Conservation (phyloP, 64 coral and sea anemone species). For the Acropora tenuis region DNA sequence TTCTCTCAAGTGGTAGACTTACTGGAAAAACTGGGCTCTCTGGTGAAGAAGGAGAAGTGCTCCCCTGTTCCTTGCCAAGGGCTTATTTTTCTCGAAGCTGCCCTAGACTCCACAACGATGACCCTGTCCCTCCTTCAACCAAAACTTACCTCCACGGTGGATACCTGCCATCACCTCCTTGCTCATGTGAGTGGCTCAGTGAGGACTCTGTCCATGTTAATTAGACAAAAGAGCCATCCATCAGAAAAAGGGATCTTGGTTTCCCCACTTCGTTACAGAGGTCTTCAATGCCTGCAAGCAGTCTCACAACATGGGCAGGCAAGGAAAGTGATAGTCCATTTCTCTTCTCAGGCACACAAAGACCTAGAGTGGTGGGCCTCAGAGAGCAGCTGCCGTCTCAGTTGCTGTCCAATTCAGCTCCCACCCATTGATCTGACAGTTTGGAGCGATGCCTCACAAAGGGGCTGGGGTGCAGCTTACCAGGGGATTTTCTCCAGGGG, state of each 20-base stretch:
- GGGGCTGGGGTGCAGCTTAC: slow-evolving; percentile 15
- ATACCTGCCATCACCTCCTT: not conserved
- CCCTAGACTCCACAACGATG: slow-evolving; percentile 30
- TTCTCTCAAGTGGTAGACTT: too few species aligned
- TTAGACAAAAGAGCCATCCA: too few species aligned
- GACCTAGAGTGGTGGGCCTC: slow-evolving; percentile 52
- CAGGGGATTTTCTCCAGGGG: slow-evolving; percentile 11
- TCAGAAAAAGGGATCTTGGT: slow-evolving; percentile 36
- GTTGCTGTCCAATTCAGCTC: slow-evolving; percentile 6
- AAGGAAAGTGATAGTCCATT: not conserved
- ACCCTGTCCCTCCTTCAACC: not conserved
- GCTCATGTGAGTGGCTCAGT: not conserved
- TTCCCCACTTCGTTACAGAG: slow-evolving; percentile 39
- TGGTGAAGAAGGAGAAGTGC: slow-evolving; percentile 17
- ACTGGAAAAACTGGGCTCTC: too few species aligned
- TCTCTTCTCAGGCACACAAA: not conserved
- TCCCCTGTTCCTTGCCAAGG: not conserved
- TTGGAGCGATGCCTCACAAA: slow-evolving; percentile 32
- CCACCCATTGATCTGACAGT: slow-evolving; percentile 23
- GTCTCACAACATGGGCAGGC: not conserved
- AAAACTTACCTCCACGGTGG: too few species aligned
- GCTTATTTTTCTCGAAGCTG: slow-evolving; percentile 1
- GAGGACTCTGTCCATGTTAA: not conserved
- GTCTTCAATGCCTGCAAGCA: slow-evolving; percentile 4
- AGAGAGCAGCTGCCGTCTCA: not conserved